phyloP scores from a whole-genome alignment of 2,113 vertebrate species.

The Dipodomys stephensi region DNA sequence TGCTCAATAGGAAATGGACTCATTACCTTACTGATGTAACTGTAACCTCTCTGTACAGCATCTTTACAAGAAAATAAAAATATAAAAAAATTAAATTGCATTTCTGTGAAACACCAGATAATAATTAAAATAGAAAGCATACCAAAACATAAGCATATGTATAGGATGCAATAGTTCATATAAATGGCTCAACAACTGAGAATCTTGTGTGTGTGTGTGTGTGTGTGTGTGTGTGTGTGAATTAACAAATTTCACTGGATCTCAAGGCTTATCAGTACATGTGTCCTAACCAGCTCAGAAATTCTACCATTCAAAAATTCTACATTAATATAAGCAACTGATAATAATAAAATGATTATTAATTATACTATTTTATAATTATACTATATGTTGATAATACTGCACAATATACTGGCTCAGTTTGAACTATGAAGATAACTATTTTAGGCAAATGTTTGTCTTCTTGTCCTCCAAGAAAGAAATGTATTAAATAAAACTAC shows the following conservation, averaged over 20 bases:
- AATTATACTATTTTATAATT: not conserved
- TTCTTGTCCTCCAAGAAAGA: slow-evolving; percentile 7
- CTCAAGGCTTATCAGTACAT: not conserved
- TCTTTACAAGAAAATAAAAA: too few relatives aligned
- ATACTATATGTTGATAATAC: not conserved
- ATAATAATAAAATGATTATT: slow-evolving; percentile 34
- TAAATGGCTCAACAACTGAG: not conserved
- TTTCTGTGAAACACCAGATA: not conserved
- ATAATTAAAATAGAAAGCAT: slow-evolving; percentile 53
- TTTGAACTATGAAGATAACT: slow-evolving; percentile 34
- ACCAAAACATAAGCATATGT: not conserved
- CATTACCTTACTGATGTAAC: too few relatives aligned
- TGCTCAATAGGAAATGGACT: too few relatives aligned
- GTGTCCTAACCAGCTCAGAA: not conserved
- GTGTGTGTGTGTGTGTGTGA: too few relatives aligned
- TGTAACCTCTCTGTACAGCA: too few relatives aligned
- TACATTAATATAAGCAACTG: slow-evolving; percentile 8
- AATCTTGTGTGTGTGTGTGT: not conserved
- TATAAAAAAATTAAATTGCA: not conserved
- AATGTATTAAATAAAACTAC: slow-evolving; percentile 5
- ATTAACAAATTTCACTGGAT: not conserved
- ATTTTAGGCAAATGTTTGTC: slow-evolving; percentile 10
- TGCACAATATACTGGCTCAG: not conserved
- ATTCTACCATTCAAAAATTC: slow-evolving; percentile 18
- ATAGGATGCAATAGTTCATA: not conserved